These are phyloP conservation scores for Phymastichus coffea DNA, from an alignment of 1,140 invertebrate genomes.

Conservation along the genomic window DNA sequence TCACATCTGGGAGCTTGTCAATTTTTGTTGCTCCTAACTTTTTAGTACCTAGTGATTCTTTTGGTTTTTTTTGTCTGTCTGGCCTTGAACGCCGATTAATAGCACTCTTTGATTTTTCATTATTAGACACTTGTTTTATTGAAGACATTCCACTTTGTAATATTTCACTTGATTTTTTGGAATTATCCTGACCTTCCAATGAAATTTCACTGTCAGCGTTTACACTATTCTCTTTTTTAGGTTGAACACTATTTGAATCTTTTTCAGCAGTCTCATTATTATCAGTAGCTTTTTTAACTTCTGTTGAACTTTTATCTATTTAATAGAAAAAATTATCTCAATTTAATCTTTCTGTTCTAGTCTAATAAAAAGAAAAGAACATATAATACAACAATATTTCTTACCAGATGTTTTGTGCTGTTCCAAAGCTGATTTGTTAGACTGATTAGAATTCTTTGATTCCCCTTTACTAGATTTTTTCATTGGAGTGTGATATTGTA, in stretches of 20 bases:
- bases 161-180: background rate
- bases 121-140: background rate
- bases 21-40: conserved; percentile 36
- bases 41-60: conserved; percentile 32
- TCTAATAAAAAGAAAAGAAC: background rate
- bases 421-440: background rate
- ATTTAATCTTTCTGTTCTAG: background rate
- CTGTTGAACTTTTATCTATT: background rate
- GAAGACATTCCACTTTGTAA: background rate
- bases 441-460: background rate
- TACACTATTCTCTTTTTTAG: background rate
- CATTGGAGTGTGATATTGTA: conserved; percentile 1
- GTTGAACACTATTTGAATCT: background rate
- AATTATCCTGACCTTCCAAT: background rate
- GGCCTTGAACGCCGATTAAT: background rate
- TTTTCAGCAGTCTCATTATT: background rate
- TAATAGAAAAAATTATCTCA: background rate
- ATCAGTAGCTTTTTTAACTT: background rate
- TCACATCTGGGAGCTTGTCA: conserved; percentile 26
- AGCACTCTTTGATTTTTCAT: background rate
- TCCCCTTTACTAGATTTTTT: background rate
- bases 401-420: background rate
- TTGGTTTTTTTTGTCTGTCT: conserved; percentile 8
- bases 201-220: background rate
- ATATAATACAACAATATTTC: background rate